Evolutionary conservation across 2,797 vertebrate genomes (phyloP).

Genomic region (Enteromius treurensis): DNA sequence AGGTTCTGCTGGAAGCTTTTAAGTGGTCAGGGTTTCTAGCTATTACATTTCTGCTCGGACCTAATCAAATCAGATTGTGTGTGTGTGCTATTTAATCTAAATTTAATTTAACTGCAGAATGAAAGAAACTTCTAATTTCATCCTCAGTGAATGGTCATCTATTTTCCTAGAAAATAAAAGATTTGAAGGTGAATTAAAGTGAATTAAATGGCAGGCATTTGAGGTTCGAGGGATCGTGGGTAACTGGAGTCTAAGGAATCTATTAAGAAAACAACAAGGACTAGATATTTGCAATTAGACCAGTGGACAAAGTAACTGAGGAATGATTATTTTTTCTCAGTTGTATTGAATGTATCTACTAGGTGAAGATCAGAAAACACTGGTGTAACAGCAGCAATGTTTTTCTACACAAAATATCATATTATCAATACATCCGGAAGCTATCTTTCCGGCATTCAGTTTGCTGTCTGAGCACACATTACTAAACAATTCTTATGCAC

Average conservation of each 20-base stretch:
- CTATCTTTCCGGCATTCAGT: constrained; percentile 7
- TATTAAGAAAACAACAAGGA: constrained; percentile 22
- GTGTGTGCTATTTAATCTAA: neutral
- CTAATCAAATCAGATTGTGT: neutral
- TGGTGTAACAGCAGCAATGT: neutral
- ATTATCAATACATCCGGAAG: neutral
- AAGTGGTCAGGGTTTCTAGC: constrained; percentile 22
- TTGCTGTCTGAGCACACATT: neutral
- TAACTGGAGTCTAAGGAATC: constrained; percentile 24
- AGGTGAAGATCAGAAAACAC: neutral
- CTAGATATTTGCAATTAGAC: constrained; percentile 13
- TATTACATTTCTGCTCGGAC: neutral
- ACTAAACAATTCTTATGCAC: neutral
- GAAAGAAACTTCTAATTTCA: constrained; percentile 8
- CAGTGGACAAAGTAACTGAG: neutral
- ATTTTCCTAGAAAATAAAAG: constrained; percentile 11
- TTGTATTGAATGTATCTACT: neutral
- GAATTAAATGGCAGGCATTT: constrained; percentile 11
- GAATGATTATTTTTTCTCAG: neutral
- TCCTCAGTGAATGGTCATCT: neutral
- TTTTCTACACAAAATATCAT: neutral
- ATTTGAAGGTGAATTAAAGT: neutral
- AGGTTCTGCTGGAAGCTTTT: constrained; percentile 24
- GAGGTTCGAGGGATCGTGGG: constrained; percentile 2
- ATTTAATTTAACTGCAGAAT: constrained; percentile 1